Evolutionary conservation across 2,797 vertebrate genomes (phyloP).

Genomic region (Columba guinea): DNA sequence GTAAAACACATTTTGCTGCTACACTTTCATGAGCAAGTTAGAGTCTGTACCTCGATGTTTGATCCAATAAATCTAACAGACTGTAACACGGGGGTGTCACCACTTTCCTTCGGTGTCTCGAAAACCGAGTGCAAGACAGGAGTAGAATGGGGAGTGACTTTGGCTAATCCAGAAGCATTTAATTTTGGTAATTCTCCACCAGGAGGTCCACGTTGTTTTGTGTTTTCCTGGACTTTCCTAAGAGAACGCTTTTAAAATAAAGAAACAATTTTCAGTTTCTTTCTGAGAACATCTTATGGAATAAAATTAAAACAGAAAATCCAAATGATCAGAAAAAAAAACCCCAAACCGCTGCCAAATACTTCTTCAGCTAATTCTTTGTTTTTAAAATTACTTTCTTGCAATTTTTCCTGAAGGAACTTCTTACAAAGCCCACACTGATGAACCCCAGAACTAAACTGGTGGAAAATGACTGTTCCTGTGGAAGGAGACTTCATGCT

Average conservation of each 20-base stretch:
- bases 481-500: background rate
- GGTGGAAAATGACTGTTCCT: background rate
- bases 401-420: background rate
- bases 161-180: constrained; percentile 69
- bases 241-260: constrained; percentile 71
- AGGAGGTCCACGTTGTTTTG: constrained; percentile 56
- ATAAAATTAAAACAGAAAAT: background rate
- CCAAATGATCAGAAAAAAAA: background rate
- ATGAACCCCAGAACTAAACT: background rate
- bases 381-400: background rate
- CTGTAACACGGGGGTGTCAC: constrained; percentile 73
- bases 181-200: constrained; percentile 79
- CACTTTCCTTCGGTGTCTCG: constrained; percentile 5
- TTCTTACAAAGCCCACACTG: background rate
- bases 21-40: background rate
- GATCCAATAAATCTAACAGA: constrained; percentile 78
- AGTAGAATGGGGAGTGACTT: constrained; percentile 68
- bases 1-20: background rate
- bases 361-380: background rate
- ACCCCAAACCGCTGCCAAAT: background rate
- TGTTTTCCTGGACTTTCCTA: constrained; percentile 68
- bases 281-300: background rate
- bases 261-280: background rate
- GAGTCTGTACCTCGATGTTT: constrained; percentile 77
- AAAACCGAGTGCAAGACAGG: constrained; percentile 70